Percentiles rank a stretch among this genome's conserved stretches.
phyloP scores from a whole-genome alignment of 2,888 invertebrate species.

The Nomada hirtipes region DNA sequence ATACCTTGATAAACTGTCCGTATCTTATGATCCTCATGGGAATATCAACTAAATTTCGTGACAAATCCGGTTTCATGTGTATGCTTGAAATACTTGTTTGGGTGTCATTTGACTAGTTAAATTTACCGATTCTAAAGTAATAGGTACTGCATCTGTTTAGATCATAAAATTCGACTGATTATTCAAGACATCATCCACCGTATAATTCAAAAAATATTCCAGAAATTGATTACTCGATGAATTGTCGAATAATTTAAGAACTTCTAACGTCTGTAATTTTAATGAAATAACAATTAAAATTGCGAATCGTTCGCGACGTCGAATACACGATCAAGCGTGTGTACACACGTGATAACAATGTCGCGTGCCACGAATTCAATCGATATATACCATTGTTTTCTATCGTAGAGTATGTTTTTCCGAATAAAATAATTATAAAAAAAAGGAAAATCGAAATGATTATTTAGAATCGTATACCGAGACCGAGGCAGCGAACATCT shows the following conservation, averaged over 20 bases:
- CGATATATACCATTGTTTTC: conserved; percentile 29
- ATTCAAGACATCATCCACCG: conserved; percentile 33
- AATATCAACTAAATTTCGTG: conserved; percentile 13
- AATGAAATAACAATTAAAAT: conserved; percentile 52
- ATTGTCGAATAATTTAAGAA: conserved; percentile 30
- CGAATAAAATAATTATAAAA: conserved; percentile 21
- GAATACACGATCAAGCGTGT: conserved; percentile 64
- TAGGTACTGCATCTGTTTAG: conserved; percentile 29
- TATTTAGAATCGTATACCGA: conserved; percentile 49
- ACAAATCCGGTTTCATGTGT: conserved; percentile 20
- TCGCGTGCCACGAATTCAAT: conserved; percentile 50
- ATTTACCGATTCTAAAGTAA: conserved; percentile 26
- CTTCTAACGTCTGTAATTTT: conserved; percentile 48
- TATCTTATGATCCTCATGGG: conserved; percentile 52
- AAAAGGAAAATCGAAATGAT: conserved; percentile 16
- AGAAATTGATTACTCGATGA: conserved; percentile 17
- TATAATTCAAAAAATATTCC: conserved; percentile 35
- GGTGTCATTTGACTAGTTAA: conserved; percentile 37
- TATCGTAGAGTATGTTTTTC: conserved; percentile 31
- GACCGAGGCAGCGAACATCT: conserved; percentile 52
- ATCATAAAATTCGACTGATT: conserved; percentile 56
- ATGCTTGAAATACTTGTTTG: conserved; percentile 16
- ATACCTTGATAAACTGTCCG: conserved; percentile 43
- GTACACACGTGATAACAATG: conserved; percentile 38
- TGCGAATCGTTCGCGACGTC: conserved; percentile 45